These are phyloP conservation scores for Malthinus seriepunctatus DNA, from an alignment of 2,888 invertebrate species.

Conservation along the genomic window DNA sequence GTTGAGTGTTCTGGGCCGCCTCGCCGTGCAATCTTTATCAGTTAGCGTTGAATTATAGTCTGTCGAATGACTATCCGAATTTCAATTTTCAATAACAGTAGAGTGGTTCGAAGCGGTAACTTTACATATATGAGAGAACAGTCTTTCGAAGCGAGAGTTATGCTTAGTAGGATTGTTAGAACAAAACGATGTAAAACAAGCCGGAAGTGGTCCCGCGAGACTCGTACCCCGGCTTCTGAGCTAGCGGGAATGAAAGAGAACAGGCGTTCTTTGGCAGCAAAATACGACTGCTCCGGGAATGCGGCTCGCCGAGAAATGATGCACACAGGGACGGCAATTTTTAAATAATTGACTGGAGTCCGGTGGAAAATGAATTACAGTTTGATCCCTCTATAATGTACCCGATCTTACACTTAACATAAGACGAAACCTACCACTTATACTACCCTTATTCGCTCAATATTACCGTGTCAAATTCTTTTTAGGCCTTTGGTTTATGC, in stretches of 20 bases:
- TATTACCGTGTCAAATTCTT: slow-evolving; percentile 48
- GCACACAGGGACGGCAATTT: slow-evolving; percentile 57
- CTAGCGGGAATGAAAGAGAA: slow-evolving; percentile 34
- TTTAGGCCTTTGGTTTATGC: slow-evolving; percentile 42
- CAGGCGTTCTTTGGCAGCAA: slow-evolving; percentile 49
- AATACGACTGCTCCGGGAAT: slow-evolving; percentile 56
- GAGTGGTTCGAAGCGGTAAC: slow-evolving; percentile 42
- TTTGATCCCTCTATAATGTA: slow-evolving; percentile 42
- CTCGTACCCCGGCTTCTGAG: slow-evolving; percentile 43
- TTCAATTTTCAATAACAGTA: slow-evolving; percentile 55
- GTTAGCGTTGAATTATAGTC: slow-evolving; percentile 52
- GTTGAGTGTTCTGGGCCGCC: slow-evolving; percentile 31
- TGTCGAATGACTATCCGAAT: slow-evolving; percentile 52
- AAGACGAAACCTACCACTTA: slow-evolving; percentile 44
- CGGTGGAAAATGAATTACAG: slow-evolving; percentile 59
- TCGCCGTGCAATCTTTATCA: slow-evolving; percentile 45
- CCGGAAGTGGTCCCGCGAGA: slow-evolving; percentile 52
- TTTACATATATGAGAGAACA: slow-evolving; percentile 40
- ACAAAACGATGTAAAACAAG: slow-evolving; percentile 60
- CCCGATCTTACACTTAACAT: slow-evolving; percentile 47
- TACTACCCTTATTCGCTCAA: slow-evolving; percentile 31
- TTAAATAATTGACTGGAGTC: slow-evolving; percentile 60
- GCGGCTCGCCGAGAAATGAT: slow-evolving; percentile 52
- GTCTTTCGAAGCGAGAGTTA: slow-evolving; percentile 45
- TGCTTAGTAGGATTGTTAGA: slow-evolving; percentile 55